phyloP scores from a whole-genome alignment of 2,797 vertebrate species.

The Arctocebus calabarensis region DNA sequence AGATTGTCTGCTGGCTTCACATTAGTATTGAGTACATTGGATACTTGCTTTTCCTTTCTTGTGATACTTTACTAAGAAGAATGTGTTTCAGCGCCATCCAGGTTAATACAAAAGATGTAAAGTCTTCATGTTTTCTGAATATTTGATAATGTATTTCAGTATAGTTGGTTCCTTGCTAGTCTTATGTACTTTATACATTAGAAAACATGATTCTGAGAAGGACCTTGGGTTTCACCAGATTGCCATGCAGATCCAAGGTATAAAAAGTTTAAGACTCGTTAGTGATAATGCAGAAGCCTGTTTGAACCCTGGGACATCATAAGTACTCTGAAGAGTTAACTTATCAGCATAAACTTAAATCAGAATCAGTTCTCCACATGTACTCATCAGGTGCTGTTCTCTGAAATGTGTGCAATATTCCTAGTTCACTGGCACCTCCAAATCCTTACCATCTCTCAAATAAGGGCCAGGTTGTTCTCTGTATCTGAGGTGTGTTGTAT shows the following conservation, averaged over 20 bases:
- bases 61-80: too few relatives aligned
- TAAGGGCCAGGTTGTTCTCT: neutral
- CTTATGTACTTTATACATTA: neutral
- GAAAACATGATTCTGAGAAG: neutral
- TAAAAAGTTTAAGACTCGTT: neutral
- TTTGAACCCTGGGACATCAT: neutral
- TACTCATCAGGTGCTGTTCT: neutral
- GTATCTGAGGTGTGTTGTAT: neutral
- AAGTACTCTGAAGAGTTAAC: neutral
- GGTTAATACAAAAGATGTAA: too few relatives aligned
- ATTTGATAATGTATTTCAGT: neutral
- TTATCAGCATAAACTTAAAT: neutral
- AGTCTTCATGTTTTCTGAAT: neutral
- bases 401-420: neutral
- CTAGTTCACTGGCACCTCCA: neutral
- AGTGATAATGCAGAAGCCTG: neutral
- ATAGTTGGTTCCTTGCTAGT: neutral
- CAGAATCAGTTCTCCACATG: neutral
- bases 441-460: neutral
- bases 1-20: too few relatives aligned
- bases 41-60: too few relatives aligned
- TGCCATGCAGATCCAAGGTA: neutral
- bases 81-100: too few relatives aligned
- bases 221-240: neutral
- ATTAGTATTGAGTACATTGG: too few relatives aligned